Conservation (phyloP, 1,140 invertebrate genomes). For the Halesus radiatus region DNA sequence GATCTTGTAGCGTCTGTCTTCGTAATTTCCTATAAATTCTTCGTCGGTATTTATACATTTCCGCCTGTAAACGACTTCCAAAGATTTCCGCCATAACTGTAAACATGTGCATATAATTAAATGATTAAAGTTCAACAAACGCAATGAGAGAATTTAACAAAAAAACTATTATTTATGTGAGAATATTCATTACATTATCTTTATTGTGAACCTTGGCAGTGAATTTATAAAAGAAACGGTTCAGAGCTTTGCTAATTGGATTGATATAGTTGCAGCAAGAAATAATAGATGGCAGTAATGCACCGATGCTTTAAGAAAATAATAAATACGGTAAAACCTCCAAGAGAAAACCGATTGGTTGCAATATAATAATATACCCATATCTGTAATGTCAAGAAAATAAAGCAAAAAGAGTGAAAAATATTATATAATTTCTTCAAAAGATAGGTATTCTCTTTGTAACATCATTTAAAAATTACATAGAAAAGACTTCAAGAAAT, state of each 20-base stretch:
- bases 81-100: background rate
- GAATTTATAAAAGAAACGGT: background rate
- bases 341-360: no score
- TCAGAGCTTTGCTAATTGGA: background rate
- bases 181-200: background rate
- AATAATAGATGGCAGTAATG: constrained; percentile 14
- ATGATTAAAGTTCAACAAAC: constrained; percentile 36
- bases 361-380: no score
- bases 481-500: no score
- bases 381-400: no score
- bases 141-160: background rate
- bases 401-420: no score
- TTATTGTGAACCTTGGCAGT: background rate
- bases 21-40: background rate
- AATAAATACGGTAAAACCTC: no score
- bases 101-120: constrained; percentile 41
- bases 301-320: background rate
- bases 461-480: no score
- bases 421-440: no score
- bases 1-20: no score
- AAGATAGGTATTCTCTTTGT: no score
- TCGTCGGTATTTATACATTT: background rate
- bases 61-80: constrained; percentile 1
- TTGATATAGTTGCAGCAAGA: background rate
- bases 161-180: constrained; percentile 16